These are phyloP conservation scores for Gallinago media DNA, from an alignment of 2,113 vertebrate genomes.

Conservation along the genomic window DNA sequence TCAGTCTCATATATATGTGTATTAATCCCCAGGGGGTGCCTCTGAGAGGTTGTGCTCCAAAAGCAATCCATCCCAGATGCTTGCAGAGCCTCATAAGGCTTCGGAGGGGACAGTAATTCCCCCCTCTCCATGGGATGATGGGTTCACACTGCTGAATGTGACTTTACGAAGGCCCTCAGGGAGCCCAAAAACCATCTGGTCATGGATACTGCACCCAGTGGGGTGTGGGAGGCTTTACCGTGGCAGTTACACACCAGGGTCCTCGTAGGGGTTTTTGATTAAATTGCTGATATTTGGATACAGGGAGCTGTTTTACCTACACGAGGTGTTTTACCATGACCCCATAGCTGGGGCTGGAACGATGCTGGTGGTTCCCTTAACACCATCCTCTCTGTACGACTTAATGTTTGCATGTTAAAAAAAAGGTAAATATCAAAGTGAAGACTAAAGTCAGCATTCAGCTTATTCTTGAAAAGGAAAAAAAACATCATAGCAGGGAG, in stretches of 20 bases:
- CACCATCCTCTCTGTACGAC: not conserved
- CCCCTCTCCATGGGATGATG: fast-evolving
- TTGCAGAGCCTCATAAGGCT: not conserved
- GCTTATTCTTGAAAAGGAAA: not conserved
- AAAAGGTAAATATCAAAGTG: not conserved
- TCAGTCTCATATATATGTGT: fast-evolving
- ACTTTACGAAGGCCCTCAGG: not conserved
- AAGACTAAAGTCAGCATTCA: not conserved
- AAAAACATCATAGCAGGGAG: not conserved
- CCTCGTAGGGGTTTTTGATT: not conserved
- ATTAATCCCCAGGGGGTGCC: not conserved
- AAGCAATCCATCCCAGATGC: not conserved
- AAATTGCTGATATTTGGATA: not conserved
- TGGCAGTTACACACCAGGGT: not conserved
- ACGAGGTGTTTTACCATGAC: not conserved
- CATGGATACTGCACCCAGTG: not conserved
- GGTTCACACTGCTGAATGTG: not conserved
- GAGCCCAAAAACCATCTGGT: not conserved
- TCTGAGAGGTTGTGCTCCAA: fast-evolving
- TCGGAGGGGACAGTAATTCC: not conserved
- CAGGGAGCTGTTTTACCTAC: not conserved
- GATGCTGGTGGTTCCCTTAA: not conserved
- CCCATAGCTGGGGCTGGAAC: not conserved
- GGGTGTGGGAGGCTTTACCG: not conserved
- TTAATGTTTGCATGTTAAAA: not conserved